Percentiles rank a stretch among this genome's conserved stretches.
phyloP scores from a whole-genome alignment of 30 jellyfish, hydroid and myxozoan genomes.

The Calvadosia cruxmelitensis region DNA sequence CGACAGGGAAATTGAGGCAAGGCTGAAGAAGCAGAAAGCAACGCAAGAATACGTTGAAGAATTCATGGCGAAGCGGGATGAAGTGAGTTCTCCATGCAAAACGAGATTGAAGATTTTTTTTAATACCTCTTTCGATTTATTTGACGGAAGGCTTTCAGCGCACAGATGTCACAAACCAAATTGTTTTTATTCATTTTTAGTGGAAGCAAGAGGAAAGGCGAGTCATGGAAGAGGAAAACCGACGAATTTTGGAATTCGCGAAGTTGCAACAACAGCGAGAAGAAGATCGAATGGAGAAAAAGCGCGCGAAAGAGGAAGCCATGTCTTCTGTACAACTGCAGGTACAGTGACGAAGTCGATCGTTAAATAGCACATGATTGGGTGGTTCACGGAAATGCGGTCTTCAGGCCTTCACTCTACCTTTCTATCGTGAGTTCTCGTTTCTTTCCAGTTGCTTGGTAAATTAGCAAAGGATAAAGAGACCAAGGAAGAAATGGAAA shows the following conservation, averaged over 20 bases:
- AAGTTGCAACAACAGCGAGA: slow-evolving; percentile 68
- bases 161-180: no score
- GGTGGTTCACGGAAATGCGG: no score
- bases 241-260: slow-evolving; percentile 66
- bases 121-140: no score
- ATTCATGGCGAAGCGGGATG: slow-evolving; percentile 61
- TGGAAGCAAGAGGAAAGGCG: slow-evolving; percentile 69
- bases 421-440: not conserved
- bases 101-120: no score
- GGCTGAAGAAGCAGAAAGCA: slow-evolving; percentile 75
- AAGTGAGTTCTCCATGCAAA: slow-evolving; percentile 49
- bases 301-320: slow-evolving; percentile 62
- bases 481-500: slow-evolving; percentile 77
- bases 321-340: slow-evolving; percentile 72
- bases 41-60: slow-evolving; percentile 74
- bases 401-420: no score
- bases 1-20: slow-evolving; percentile 71
- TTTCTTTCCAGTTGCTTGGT: slow-evolving; percentile 32
- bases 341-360: slow-evolving; percentile 5
- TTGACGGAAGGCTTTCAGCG: no score
- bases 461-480: slow-evolving; percentile 47
- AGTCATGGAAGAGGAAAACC: slow-evolving; percentile 80
- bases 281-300: slow-evolving; percentile 54
- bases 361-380: not conserved
- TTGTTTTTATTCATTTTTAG: slow-evolving; percentile 18